Conservation (phyloP, 2,888 invertebrate species). For the Venusia cambrica region DNA sequence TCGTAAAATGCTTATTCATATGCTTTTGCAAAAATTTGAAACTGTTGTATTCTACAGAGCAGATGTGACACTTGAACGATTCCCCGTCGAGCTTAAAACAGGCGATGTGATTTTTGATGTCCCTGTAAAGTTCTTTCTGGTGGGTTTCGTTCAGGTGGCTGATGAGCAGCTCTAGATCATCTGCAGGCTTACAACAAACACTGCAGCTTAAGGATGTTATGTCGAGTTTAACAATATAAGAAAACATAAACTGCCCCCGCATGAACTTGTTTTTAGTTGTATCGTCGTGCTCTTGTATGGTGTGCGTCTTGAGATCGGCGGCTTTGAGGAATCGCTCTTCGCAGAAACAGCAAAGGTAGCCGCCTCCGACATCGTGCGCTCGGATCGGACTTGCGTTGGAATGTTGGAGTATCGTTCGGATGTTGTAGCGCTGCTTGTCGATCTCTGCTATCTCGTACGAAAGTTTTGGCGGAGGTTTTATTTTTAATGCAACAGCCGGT, state of each 20-base stretch:
- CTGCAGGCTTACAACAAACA: constrained; percentile 32
- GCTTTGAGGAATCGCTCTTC: constrained; percentile 27
- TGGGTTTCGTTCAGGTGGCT: constrained; percentile 30
- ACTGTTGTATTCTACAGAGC: constrained; percentile 39
- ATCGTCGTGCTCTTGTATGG: constrained; percentile 14
- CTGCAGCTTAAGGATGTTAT: constrained; percentile 42
- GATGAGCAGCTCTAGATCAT: constrained; percentile 35
- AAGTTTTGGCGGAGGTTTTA: constrained; percentile 17
- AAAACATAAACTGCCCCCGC: constrained; percentile 31
- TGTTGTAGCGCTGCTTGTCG: constrained; percentile 16
- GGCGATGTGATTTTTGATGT: constrained; percentile 46
- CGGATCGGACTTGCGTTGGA: constrained; percentile 45
- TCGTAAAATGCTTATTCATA: constrained; percentile 57
- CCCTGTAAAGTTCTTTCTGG: constrained; percentile 33
- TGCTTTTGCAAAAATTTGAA: constrained; percentile 58
- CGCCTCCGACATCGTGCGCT: constrained; percentile 29
- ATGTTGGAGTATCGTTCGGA: constrained; percentile 32
- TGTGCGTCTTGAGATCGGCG: constrained; percentile 34
- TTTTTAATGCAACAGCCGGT: too few species aligned
- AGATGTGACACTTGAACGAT: constrained; percentile 48
- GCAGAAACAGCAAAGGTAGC: constrained; percentile 38
- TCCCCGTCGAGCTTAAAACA: constrained; percentile 56
- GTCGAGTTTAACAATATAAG: constrained; percentile 40
- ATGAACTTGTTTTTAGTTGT: constrained; percentile 17
- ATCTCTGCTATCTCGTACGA: constrained; percentile 13